Base-by-base conservation (phyloP, 2,797 vertebrate species). In the Macrochelys suwanniensis region DNA sequence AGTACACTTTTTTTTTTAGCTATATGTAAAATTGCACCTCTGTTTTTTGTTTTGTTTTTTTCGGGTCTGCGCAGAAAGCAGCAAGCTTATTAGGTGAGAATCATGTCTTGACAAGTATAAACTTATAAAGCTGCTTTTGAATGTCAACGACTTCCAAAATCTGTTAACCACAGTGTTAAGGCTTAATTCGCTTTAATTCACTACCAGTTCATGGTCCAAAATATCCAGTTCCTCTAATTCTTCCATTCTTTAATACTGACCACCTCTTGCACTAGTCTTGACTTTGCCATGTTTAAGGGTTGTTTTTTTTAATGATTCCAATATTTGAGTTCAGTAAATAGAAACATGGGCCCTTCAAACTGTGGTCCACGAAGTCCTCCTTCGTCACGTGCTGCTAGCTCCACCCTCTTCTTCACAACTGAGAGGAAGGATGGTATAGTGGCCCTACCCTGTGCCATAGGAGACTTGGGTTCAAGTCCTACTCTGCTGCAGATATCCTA, bases 371-470 rank as follows among this genome's bases (percentile, higher is more conserved):
- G 37, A 47, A 65, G 65, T 31, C 53, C 31, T 47, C 53, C 33
- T 47, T n/a, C n/a, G 7, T 33, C 37, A 53, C 0, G 0, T 3
- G 12, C 26, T 54, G 25, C 7, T 50, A 45, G 47, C 45, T 47
- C 47, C 25, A 1, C 31, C 45, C 76, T 61, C 49, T n/a, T 8
- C 45, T 5, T 1, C 4, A 10, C 74, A 76, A 13, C 42, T 47
- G 74, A 47, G 25, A 49, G 45, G 45, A 77, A 49, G 47, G 49
- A 53, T 21, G 65, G 53, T 82, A 28, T 82, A 79, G 28, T 76
- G 65, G 77, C 53, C 23, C 77, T 79, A 19, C n/a, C 26, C 81
- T 85, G 15, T 90, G 68, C 71, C 21, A 11, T 59, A 26, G 19
- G 81, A 25, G 23, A 23, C 26, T 68, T 21, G 65, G 5, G 23